phyloP scores from a whole-genome alignment of 64 coral and sea anemone species.

The Porites lutea region DNA sequence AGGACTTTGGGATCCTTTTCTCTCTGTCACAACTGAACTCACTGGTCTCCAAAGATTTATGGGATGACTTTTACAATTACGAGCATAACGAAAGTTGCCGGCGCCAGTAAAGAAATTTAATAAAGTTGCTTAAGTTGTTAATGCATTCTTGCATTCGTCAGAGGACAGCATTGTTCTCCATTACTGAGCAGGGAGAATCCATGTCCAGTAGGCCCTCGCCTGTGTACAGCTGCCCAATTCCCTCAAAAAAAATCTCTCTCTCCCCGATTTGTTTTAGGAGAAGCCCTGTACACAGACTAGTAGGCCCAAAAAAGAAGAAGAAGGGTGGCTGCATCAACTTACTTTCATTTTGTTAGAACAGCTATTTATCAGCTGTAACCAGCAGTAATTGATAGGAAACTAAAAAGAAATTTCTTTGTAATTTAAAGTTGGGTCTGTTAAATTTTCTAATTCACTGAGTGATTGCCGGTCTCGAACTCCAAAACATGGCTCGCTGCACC shows the following conservation, averaged over 20 bases:
- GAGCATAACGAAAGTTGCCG: conserved; percentile 30
- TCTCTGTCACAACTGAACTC: conserved; percentile 42
- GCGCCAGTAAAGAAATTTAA: conserved; percentile 19
- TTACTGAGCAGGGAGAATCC: not conserved
- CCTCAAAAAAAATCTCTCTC: no score
- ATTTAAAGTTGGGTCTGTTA: no score
- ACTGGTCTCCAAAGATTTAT: conserved; percentile 18
- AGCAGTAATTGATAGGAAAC: no score
- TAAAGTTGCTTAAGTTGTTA: conserved; percentile 40
- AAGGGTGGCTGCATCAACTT: conserved; percentile 52
- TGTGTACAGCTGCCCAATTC: no score
- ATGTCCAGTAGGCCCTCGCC: not conserved
- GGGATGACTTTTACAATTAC: conserved; percentile 21
- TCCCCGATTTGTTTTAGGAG: no score
- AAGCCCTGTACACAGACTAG: conserved; percentile 19
- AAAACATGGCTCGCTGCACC: no score
- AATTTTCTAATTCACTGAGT: no score
- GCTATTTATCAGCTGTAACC: not conserved
- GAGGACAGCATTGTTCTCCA: conserved; percentile 19
- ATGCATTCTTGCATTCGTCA: conserved; percentile 51
- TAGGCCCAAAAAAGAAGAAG: conserved; percentile 34
- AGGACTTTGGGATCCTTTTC: conserved; percentile 51
- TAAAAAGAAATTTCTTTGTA: no score
- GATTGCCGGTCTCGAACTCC: no score
- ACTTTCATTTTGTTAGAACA: conserved; percentile 32